These are phyloP conservation scores for Cephonodes hylas DNA, from an alignment of 2,888 invertebrate genomes.

Conservation along the genomic window DNA sequence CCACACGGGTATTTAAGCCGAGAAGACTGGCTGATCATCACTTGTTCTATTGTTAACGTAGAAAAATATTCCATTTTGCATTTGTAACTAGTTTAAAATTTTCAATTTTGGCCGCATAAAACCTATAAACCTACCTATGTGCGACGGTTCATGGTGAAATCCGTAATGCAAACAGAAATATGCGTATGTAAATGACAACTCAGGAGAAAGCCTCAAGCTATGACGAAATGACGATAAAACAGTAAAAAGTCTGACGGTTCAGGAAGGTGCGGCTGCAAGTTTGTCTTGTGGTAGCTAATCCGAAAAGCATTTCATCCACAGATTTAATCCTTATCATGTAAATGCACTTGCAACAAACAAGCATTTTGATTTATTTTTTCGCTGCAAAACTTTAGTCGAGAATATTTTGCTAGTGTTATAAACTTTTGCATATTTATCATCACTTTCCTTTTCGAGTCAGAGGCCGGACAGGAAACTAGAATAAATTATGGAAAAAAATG, in stretches of 20 bases:
- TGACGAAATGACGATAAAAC: slow-evolving; percentile 65
- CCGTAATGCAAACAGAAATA: slow-evolving; percentile 68
- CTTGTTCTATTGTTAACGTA: too few species aligned
- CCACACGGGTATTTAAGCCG: too few species aligned
- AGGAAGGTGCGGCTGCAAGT: slow-evolving; percentile 40
- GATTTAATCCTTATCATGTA: not conserved
- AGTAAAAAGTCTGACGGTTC: slow-evolving; percentile 49
- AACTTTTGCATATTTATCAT: not conserved
- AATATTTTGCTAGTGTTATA: too few species aligned
- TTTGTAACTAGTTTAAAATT: too few species aligned
- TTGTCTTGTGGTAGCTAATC: slow-evolving; percentile 8
- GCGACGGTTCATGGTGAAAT: slow-evolving; percentile 61
- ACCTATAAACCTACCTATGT: too few species aligned
- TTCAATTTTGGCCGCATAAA: too few species aligned
- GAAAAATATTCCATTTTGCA: too few species aligned
- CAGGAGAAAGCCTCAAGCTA: slow-evolving; percentile 64
- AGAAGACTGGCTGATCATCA: too few species aligned
- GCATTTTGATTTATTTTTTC: not conserved
- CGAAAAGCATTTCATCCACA: not conserved
- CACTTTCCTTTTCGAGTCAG: not conserved
- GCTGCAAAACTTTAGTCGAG: too few species aligned
- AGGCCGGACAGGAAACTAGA: not conserved
- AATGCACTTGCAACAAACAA: not conserved
- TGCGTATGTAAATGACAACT: slow-evolving; percentile 67
- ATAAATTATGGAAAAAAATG: not conserved